Evolutionary conservation across 2,888 invertebrate species (phyloP).

Genomic region (Trichogramma evanescens): DNA sequence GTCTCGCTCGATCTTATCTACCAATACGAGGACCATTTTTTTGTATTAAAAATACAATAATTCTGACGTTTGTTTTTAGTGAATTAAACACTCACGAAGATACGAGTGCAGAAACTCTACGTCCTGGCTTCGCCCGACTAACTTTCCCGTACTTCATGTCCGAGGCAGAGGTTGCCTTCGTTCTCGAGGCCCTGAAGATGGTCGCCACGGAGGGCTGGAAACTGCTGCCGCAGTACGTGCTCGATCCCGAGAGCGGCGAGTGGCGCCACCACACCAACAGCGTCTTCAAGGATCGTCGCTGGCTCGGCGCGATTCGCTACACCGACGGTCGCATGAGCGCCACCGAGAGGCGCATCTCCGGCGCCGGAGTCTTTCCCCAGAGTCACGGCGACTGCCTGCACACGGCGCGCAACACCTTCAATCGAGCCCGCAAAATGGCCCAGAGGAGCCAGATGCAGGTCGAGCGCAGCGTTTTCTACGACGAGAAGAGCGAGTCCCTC

Average conservation of each 20-base stretch:
- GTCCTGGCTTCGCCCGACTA: constrained; percentile 81
- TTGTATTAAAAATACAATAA: neutral
- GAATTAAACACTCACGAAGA: constrained; percentile 22
- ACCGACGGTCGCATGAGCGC: constrained; percentile 68
- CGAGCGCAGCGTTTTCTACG: constrained; percentile 69
- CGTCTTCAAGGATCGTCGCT: constrained; percentile 73
- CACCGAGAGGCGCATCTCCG: constrained; percentile 65
- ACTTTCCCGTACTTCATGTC: constrained; percentile 81
- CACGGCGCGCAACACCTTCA: constrained; percentile 71
- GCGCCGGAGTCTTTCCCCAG: constrained; percentile 66
- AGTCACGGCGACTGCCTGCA: constrained; percentile 71
- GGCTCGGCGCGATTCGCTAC: constrained; percentile 71
- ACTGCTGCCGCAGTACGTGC: constrained; percentile 75
- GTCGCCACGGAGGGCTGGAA: constrained; percentile 86
- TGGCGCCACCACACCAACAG: constrained; percentile 81
- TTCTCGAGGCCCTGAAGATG: constrained; percentile 77
- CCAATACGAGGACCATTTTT: neutral
- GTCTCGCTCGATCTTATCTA: constrained; percentile 3
- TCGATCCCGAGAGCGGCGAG: constrained; percentile 83
- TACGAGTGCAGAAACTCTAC: constrained; percentile 60
- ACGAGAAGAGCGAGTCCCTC: constrained; percentile 60
- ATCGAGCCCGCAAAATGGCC: constrained; percentile 68
- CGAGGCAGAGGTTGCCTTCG: constrained; percentile 71
- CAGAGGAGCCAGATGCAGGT: constrained; percentile 63
- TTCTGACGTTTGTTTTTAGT: neutral